Conservation (phyloP, 2,888 invertebrate species). For the Horisme vitalbata region DNA sequence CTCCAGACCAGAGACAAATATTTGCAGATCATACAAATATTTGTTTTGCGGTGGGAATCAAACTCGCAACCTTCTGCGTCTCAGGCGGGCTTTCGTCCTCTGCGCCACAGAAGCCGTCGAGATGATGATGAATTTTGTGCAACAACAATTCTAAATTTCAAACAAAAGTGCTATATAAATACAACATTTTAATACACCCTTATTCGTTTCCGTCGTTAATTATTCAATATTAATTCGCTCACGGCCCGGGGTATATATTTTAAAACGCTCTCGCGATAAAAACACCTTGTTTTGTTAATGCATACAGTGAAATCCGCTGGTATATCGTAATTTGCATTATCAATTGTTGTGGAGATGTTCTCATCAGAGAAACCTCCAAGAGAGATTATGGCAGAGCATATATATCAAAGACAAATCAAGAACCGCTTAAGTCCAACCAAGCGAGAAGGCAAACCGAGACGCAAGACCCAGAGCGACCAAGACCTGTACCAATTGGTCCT, state of each 20-base stretch:
- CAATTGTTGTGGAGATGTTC: background rate
- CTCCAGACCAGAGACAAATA: too few relatives aligned
- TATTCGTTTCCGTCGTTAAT: constrained; percentile 54
- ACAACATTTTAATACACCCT: constrained; percentile 53
- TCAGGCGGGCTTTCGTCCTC: too few relatives aligned
- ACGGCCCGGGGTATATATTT: constrained; percentile 49
- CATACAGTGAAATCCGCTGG: constrained; percentile 14
- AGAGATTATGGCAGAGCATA: too few relatives aligned
- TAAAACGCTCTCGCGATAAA: constrained; percentile 47
- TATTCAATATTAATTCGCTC: constrained; percentile 63
- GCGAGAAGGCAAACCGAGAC: background rate
- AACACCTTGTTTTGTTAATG: constrained; percentile 31
- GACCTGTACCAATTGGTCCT: background rate
- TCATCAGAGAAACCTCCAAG: background rate
- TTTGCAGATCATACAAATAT: too few relatives aligned
- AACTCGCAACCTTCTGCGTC: too few relatives aligned
- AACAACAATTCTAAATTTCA: too few relatives aligned
- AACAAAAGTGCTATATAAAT: background rate
- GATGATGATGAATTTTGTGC: too few relatives aligned
- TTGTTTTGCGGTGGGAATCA: too few relatives aligned
- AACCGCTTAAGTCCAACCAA: background rate
- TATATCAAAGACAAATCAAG: too few relatives aligned
- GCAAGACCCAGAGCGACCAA: too few relatives aligned
- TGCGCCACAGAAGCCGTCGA: too few relatives aligned
- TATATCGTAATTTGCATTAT: constrained; percentile 9